Evolutionary conservation across 2,113 vertebrate species (phyloP).

Genomic region (Choloepus hoffmanni): DNA sequence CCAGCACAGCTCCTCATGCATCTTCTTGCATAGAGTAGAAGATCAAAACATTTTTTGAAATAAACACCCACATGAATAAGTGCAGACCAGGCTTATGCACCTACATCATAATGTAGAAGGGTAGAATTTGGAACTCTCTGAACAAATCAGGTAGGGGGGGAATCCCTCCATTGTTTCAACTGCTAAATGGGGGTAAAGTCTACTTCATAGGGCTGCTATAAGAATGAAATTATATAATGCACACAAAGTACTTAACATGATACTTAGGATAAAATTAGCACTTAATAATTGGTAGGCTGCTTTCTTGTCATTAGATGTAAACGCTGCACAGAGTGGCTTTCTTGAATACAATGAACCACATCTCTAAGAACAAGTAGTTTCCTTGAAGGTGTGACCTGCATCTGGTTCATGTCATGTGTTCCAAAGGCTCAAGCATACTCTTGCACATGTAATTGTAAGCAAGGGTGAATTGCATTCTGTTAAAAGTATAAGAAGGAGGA

Average conservation of each 20-base stretch:
- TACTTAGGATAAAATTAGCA: not conserved
- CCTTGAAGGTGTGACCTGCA: not conserved
- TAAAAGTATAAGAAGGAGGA: not conserved
- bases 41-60: not conserved
- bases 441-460: not conserved
- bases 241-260: constrained; percentile 15
- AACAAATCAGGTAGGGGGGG: not conserved
- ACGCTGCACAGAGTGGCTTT: not conserved
- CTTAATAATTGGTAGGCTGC: not conserved
- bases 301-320: not conserved
- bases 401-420: not conserved
- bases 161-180: not conserved
- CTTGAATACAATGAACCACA: not conserved
- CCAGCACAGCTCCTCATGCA: not conserved
- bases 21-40: not conserved
- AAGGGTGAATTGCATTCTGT: not conserved
- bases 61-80: not conserved
- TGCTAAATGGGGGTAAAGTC: not conserved
- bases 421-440: not conserved
- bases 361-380: not conserved
- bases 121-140: not conserved
- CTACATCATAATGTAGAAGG: not conserved
- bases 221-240: constrained; percentile 45
- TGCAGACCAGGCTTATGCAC: not conserved
- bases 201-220: not conserved